Percentiles rank a stretch among this genome's conserved stretches.
Conservation (phyloP, 2,888 invertebrate species). For the Drosophila peninsularis region DNA sequence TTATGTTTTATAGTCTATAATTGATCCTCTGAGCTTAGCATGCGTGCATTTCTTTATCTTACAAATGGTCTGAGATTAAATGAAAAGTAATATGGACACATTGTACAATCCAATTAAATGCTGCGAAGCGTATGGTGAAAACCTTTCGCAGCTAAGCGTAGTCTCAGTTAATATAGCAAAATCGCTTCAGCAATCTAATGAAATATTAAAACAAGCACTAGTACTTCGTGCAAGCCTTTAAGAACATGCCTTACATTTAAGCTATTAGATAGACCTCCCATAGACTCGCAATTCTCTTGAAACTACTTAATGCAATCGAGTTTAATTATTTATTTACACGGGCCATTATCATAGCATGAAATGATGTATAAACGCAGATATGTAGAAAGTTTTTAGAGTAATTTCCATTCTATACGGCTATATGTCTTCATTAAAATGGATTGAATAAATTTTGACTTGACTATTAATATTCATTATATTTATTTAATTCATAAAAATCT, state of each 20-base stretch:
- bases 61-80: conserved; percentile 77
- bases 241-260: background rate
- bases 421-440: background rate
- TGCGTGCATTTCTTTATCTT: conserved; percentile 77
- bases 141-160: conserved; percentile 7
- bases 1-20: conserved; percentile 84
- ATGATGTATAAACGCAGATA: background rate
- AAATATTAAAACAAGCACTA: background rate
- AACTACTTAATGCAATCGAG: background rate
- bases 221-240: background rate
- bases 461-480: too few relatives aligned
- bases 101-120: conserved; percentile 50
- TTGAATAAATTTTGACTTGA: background rate
- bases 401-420: background rate
- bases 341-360: background rate
- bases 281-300: background rate
- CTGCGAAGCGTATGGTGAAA: conserved; percentile 25
- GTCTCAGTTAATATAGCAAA: conserved; percentile 7
- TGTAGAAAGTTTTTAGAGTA: background rate
- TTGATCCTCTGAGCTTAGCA: conserved; percentile 78
- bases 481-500: too few relatives aligned
- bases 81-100: conserved; percentile 71
- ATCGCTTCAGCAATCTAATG: background rate
- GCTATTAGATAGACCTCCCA: background rate
- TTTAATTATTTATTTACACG: background rate